phyloP scores from a whole-genome alignment of 2,888 invertebrate genomes.

The Chrysina gloriosa region DNA sequence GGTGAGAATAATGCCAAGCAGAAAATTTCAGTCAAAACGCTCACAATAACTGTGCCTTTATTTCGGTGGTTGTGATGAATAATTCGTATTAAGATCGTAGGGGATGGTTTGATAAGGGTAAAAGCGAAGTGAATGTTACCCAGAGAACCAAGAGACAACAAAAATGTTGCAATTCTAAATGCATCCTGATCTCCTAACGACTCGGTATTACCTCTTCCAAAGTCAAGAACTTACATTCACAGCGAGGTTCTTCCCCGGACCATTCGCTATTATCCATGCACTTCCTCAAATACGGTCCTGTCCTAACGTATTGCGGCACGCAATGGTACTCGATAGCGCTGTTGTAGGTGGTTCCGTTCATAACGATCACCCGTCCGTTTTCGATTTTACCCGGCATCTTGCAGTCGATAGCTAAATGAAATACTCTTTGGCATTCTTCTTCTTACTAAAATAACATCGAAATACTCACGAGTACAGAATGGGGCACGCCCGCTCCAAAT shows the following conservation, averaged over 20 bases:
- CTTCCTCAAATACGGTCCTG: slow-evolving; percentile 84
- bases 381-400: slow-evolving; percentile 82
- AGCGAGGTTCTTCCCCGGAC: slow-evolving; percentile 89
- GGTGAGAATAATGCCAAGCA: no score
- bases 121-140: no score
- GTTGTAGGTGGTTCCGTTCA: slow-evolving; percentile 87
- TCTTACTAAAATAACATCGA: slow-evolving; percentile 21
- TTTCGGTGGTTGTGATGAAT: no score
- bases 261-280: slow-evolving; percentile 87
- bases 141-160: no score
- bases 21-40: no score
- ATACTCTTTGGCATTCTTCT: slow-evolving; percentile 10
- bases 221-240: slow-evolving; percentile 71
- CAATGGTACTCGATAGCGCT: slow-evolving; percentile 92
- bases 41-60: no score
- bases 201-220: not conserved
- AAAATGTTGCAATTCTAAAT: no score
- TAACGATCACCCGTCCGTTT: slow-evolving; percentile 87
- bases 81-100: no score
- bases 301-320: slow-evolving; percentile 83
- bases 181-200: not conserved
- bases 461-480: slow-evolving; percentile 79
- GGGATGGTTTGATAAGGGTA: no score
- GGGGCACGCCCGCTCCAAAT: slow-evolving; percentile 85
- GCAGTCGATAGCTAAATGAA: slow-evolving; percentile 82